Evolutionary conservation across 2,797 vertebrate genomes (phyloP), one percentile per base, ranked within the genome.

Genomic region (Ctenosaura bakeri): DNA sequence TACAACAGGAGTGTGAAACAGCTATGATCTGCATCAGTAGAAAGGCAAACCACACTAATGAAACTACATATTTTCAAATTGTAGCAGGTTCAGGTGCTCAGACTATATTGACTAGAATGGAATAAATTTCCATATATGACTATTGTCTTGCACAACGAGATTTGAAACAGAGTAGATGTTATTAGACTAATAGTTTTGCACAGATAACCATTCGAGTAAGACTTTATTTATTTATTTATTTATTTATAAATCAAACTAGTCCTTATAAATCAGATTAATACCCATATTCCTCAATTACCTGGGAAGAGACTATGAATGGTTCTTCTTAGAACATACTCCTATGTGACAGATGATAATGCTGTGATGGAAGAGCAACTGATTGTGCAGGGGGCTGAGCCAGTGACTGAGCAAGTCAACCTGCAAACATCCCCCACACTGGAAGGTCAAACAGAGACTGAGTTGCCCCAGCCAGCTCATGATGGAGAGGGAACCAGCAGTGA

Each of bases 131-230:
- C 89, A 85, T 80, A 88, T 91, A 2, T 42, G 69, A 89, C 73
- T n/a, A 95, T 79, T 56, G 90, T 89, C 87, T 80, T 87, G 85
- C 86, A 90, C 89, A 95, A 85, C 83, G 92, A 38, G 54, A 85
- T 89, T 92, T 74, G 89, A 87, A 50, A 26, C 69, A 92, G 88
- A 83, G 83, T 79, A 71, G 90, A 10, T 80, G 91, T 66, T 90
- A 93, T 71, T 54, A 89, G 93, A 88, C 76, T 59, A 85, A 88
- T 87, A 94, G 90, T 92, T 94, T 94, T 94, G 42, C 73, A 78
- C 42, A 91, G 54, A 0, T 82, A 92, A 92, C 54, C 80, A 64
- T 90, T 92, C 86, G 91, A 88, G 73, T 87, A 95, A 93, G 88
- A 64, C 22, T 0, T 52, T 52, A 52, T 52, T 52, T 52, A 52